These are phyloP conservation scores for Xenopus petersii DNA, from an alignment of 2,797 vertebrate genomes.

Conservation along the genomic window DNA sequence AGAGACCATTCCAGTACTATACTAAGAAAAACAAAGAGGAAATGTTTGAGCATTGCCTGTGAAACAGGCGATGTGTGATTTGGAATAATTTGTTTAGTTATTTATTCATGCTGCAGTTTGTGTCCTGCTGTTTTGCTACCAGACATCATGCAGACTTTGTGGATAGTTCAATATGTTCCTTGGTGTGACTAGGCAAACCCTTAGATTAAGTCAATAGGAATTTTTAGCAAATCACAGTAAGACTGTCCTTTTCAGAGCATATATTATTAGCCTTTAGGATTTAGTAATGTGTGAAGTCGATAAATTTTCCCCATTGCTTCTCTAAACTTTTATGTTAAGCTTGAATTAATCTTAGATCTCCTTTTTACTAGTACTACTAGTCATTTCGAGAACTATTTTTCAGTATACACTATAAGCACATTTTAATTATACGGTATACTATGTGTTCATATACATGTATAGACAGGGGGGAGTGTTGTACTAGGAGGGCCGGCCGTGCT, in stretches of 20 bases:
- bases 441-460: too few relatives aligned
- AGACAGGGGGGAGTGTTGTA: too few relatives aligned
- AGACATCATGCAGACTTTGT: conserved; percentile 2
- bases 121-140: conserved; percentile 1
- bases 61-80: not conserved
- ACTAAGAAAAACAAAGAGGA: too few relatives aligned
- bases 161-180: conserved; percentile 16
- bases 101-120: conserved; percentile 2
- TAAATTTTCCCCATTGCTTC: not conserved
- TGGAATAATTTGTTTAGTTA: conserved; percentile 3
- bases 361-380: too few relatives aligned
- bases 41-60: too few relatives aligned
- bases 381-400: too few relatives aligned
- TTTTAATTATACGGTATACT: too few relatives aligned
- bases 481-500: too few relatives aligned
- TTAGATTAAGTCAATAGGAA: not conserved
- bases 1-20: too few relatives aligned
- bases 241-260: not conserved
- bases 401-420: too few relatives aligned
- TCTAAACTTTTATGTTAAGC: not conserved
- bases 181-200: conserved; percentile 7
- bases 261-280: conserved; percentile 2
- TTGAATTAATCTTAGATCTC: too few relatives aligned
- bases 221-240: conserved; percentile 5
- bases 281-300: not conserved